Conservation (phyloP, 2,113 vertebrate species). For the Pao palembangensis region DNA sequence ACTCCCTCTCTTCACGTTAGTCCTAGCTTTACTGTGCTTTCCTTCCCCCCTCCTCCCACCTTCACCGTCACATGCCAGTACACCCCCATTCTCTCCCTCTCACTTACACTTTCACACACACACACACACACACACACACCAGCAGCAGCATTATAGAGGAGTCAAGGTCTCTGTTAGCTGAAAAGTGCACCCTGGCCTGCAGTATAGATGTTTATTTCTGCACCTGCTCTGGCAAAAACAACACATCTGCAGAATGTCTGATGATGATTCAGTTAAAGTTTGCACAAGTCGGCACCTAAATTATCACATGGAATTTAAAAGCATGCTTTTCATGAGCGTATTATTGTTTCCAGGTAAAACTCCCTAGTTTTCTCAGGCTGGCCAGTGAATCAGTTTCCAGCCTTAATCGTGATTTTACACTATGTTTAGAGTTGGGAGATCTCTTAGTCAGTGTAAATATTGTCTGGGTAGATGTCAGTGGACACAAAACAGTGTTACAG, state of each 20-base stretch:
- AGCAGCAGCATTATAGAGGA: constrained; percentile 11
- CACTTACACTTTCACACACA: constrained; percentile 50
- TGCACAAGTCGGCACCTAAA: no score
- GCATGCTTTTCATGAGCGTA: no score
- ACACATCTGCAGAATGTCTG: neutral
- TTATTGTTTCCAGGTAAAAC: no score
- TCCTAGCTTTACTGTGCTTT: constrained; percentile 37
- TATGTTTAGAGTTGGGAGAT: no score
- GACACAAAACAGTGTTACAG: no score
- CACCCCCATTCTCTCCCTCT: constrained; percentile 23
- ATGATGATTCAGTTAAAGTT: no score
- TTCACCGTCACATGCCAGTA: constrained; percentile 6
- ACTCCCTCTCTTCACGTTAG: constrained; percentile 21
- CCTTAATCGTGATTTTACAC: no score
- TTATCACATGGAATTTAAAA: no score
- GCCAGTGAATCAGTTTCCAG: no score
- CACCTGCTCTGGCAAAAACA: neutral
- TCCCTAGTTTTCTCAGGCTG: no score
- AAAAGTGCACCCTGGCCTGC: constrained; percentile 1
- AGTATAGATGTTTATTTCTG: neutral
- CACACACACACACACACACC: neutral
- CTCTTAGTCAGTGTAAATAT: no score
- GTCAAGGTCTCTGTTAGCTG: constrained; percentile 35
- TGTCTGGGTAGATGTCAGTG: no score
- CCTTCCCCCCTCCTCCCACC: constrained; percentile 3